Percentiles rank a stretch among this genome's conserved stretches.
Evolutionary conservation across 2,797 vertebrate genomes (phyloP).

Genomic region (Oophaga sylvatica): DNA sequence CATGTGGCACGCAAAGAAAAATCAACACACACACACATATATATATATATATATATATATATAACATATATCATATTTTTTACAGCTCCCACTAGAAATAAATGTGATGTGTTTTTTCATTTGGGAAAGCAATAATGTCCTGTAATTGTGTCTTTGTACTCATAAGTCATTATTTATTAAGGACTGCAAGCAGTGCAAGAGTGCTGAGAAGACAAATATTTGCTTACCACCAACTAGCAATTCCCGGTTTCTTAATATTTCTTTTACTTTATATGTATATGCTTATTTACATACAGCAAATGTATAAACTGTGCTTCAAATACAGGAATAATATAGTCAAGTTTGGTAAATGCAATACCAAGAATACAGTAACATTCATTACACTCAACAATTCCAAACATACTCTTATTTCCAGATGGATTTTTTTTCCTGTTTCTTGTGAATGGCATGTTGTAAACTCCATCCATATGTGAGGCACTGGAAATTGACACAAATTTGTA

Average conservation of each 20-base stretch:
- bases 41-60: no score
- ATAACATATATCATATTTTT: no score
- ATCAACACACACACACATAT: no score
- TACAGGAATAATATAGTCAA: neutral
- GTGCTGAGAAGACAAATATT: slow-evolving; percentile 10
- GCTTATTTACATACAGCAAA: neutral
- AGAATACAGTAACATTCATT: no score
- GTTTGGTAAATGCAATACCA: neutral
- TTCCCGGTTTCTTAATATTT: neutral
- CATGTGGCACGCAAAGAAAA: neutral
- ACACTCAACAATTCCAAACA: no score
- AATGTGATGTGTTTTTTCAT: slow-evolving; percentile 60
- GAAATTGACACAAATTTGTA: no score
- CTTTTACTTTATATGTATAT: neutral
- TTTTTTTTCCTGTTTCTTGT: no score
- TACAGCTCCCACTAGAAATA: slow-evolving; percentile 6
- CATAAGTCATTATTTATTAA: slow-evolving; percentile 22
- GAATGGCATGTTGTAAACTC: no score
- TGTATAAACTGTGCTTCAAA: neutral
- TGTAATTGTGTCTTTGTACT: neutral
- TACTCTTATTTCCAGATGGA: no score
- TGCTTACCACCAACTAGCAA: neutral
- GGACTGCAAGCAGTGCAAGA: slow-evolving; percentile 5
- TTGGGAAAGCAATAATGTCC: slow-evolving; percentile 58
- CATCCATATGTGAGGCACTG: no score